Evolutionary conservation across 1,140 invertebrate species (phyloP).

Genomic region (Caenorhabditis remanei): DNA sequence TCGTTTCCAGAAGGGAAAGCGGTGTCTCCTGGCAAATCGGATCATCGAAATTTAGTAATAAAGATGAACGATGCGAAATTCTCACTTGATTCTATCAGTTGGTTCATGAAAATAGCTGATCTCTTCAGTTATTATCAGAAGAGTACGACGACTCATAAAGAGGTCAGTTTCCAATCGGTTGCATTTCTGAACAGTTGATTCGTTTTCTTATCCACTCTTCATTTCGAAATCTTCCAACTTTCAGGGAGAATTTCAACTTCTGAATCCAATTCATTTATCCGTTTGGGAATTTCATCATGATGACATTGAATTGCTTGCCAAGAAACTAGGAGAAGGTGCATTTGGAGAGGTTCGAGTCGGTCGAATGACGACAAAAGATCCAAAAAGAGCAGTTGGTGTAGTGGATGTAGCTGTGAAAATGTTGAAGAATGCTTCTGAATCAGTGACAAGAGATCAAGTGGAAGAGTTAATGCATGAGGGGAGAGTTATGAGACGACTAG

Average conservation of each 20-base stretch:
- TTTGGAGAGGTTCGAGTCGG: conserved; percentile 43
- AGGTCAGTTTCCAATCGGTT: not conserved
- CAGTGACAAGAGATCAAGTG: conserved; percentile 18
- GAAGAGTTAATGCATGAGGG: conserved; percentile 5
- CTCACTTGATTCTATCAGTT: not conserved
- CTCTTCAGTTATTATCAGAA: not conserved
- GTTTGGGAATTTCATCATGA: conserved; percentile 29
- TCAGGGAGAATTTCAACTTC: conserved; percentile 25
- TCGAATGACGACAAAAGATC: not conserved
- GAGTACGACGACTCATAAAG: not conserved
- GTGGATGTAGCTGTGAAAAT: conserved; percentile 29
- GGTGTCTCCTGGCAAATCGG: not conserved
- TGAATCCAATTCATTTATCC: not conserved
- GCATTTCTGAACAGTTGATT: too few species aligned
- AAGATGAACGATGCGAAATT: not conserved
- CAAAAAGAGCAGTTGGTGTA: not conserved
- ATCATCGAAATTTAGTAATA: not conserved
- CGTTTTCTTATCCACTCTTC: not conserved
- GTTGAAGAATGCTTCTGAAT: not conserved
- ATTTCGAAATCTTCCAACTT: not conserved
- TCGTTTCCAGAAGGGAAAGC: conserved; percentile 23
- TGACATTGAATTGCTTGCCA: not conserved
- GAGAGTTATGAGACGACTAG: not conserved
- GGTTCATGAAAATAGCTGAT: not conserved
- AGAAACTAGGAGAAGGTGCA: conserved; percentile 36